Evolutionary conservation across 2,888 invertebrate species (phyloP).

Genomic region (Antitype chi): DNA sequence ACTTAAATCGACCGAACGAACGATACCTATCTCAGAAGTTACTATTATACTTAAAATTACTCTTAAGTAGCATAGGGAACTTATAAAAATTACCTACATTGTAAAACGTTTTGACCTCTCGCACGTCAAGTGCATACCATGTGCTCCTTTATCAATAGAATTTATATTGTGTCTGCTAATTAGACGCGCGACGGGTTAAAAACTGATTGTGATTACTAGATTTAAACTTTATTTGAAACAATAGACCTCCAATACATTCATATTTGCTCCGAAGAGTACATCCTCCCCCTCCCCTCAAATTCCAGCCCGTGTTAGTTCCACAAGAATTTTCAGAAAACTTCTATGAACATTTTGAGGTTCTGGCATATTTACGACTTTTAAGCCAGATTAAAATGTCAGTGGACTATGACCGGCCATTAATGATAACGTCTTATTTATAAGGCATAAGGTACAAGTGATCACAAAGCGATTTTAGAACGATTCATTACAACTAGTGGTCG

Average conservation of each 20-base stretch:
- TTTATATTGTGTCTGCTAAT: too few relatives aligned
- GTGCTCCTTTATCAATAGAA: too few relatives aligned
- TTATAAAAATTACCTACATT: too few relatives aligned
- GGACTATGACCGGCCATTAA: conserved; percentile 25
- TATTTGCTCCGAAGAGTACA: not conserved
- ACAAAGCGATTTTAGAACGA: not conserved
- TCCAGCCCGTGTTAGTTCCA: not conserved
- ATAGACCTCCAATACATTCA: conserved; percentile 3
- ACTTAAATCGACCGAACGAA: not conserved
- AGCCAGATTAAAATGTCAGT: conserved; percentile 40
- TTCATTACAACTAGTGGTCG: too few relatives aligned
- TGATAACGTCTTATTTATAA: not conserved
- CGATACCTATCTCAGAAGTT: not conserved
- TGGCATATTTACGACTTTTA: not conserved
- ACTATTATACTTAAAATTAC: not conserved
- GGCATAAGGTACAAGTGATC: conserved; percentile 34
- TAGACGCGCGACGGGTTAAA: too few relatives aligned
- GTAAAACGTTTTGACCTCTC: too few relatives aligned
- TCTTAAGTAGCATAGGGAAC: not conserved
- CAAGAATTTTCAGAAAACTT: not conserved
- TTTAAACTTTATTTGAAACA: conserved; percentile 6
- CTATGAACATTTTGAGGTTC: conserved; percentile 13
- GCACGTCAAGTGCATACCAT: too few relatives aligned
- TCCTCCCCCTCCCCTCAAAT: not conserved
- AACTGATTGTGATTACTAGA: not conserved